These are phyloP conservation scores for Atherinosoma microstoma DNA, from an alignment of 2,797 vertebrate species.

Conservation along the genomic window DNA sequence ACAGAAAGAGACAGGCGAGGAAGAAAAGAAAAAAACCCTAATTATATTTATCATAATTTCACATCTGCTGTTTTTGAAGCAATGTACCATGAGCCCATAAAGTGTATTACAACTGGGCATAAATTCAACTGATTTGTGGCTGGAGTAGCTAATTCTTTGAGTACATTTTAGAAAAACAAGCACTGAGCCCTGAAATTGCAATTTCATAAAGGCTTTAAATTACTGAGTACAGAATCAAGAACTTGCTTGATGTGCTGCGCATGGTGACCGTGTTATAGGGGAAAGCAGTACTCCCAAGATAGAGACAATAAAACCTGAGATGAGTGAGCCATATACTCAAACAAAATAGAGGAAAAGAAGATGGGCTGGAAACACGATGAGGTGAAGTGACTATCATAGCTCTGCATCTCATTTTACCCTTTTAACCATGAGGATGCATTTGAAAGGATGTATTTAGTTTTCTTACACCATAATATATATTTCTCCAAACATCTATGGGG, in stretches of 20 bases:
- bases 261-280: slow-evolving; percentile 92
- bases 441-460: slow-evolving; percentile 56
- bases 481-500: slow-evolving; percentile 34
- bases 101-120: slow-evolving; percentile 99
- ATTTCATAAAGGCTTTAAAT: slow-evolving; percentile 99
- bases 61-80: slow-evolving; percentile 99
- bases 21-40: slow-evolving; percentile 89
- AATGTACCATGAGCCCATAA: slow-evolving; percentile 99
- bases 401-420: slow-evolving; percentile 77
- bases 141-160: slow-evolving; percentile 99
- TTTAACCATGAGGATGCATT: slow-evolving; percentile 71
- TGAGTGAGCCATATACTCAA: slow-evolving; percentile 96
- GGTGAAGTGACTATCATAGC: slow-evolving; percentile 50
- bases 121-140: slow-evolving; percentile 99
- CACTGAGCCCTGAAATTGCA: slow-evolving; percentile 99
- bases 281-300: slow-evolving; percentile 89
- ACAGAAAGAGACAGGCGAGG: slow-evolving; percentile 83
- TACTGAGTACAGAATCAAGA: slow-evolving; percentile 98
- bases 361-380: slow-evolving; percentile 71
- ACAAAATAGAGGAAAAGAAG: slow-evolving; percentile 93
- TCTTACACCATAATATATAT: slow-evolving; percentile 33
- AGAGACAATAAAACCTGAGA: slow-evolving; percentile 99
- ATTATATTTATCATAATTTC: slow-evolving; percentile 99
- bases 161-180: slow-evolving; percentile 99
- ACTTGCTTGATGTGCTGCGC: slow-evolving; percentile 94